Conservation (phyloP, 2,113 vertebrate species). For the Oncorhynchus keta region DNA sequence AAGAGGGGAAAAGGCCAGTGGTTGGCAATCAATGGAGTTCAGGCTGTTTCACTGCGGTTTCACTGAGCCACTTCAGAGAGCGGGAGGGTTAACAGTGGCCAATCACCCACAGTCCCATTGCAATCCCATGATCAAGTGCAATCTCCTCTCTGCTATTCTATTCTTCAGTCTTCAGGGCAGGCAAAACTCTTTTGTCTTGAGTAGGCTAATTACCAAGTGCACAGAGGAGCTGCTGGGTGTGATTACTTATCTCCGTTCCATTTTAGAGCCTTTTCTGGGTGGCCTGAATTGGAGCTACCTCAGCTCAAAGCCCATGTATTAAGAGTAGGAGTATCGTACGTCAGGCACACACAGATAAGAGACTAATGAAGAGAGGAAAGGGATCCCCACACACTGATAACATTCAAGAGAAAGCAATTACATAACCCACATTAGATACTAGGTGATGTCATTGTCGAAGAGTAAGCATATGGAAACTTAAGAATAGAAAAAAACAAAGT, state of each 20-base stretch:
- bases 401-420: too few relatives aligned
- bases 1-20: not conserved
- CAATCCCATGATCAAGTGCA: not conserved
- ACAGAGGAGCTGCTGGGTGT: not conserved
- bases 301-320: too few relatives aligned
- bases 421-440: too few relatives aligned
- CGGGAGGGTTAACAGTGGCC: not conserved
- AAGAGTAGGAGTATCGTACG: too few relatives aligned
- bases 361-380: too few relatives aligned
- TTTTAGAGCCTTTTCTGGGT: not conserved
- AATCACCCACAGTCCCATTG: not conserved
- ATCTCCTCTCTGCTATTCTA: not conserved
- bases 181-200: not conserved
- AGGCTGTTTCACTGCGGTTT: not conserved
- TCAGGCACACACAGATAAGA: too few relatives aligned
- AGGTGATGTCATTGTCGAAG: too few relatives aligned
- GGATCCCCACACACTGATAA: too few relatives aligned
- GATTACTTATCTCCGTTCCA: not conserved
- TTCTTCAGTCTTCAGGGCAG: not conserved
- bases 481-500: too few relatives aligned
- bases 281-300: not conserved
- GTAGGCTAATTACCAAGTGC: not conserved
- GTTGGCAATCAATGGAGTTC: not conserved
- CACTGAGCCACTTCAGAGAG: not conserved
- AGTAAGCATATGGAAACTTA: too few relatives aligned